phyloP scores from a whole-genome alignment of 2,113 vertebrate species.

The Alethe diademata region DNA sequence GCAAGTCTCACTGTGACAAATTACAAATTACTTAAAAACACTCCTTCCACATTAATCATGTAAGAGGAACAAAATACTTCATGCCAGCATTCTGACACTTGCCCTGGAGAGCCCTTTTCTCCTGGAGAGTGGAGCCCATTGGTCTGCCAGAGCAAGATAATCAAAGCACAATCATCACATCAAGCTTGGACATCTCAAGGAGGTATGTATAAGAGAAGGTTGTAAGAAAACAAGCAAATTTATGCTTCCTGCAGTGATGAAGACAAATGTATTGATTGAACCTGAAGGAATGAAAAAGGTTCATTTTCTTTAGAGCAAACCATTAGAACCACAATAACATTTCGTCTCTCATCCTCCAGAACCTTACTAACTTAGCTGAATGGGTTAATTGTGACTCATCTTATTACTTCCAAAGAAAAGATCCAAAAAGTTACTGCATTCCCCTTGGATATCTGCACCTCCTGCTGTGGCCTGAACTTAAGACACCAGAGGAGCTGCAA shows the following conservation, averaged over 20 bases:
- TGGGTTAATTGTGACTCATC: conserved; percentile 14
- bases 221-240: neutral
- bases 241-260: neutral
- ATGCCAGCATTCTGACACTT: neutral
- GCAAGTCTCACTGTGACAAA: neutral
- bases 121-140: neutral
- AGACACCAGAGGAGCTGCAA: conserved; percentile 39
- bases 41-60: neutral
- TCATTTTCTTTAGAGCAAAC: neutral
- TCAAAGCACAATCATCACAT: neutral
- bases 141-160: neutral
- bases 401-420: conserved; percentile 51
- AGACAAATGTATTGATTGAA: neutral
- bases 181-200: neutral
- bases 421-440: conserved; percentile 22
- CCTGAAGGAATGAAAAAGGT: neutral
- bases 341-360: neutral
- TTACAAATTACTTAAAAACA: neutral
- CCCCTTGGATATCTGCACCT: conserved; percentile 38
- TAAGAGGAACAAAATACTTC: neutral
- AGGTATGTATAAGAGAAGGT: neutral
- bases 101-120: neutral
- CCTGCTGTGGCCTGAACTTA: conserved; percentile 60
- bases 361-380: neutral
- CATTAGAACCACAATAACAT: neutral